Percentiles rank a stretch among this genome's conserved stretches.
Conservation (phyloP, 2,113 vertebrate species). For the Plecotus auritus region DNA sequence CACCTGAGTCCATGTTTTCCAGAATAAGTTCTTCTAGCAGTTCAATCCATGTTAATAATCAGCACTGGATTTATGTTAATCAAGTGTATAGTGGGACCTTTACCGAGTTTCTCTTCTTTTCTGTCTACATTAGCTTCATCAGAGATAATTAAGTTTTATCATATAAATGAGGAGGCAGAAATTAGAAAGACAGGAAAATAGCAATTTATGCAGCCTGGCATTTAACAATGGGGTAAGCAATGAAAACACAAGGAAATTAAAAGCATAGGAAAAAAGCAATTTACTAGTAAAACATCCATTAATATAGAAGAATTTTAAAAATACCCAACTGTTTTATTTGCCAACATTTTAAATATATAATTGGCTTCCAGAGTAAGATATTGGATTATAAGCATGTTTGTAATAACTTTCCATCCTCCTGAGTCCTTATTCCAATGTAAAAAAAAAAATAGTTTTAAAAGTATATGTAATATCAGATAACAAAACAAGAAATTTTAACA, state of each 20-base stretch:
- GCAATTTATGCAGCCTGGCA: background rate
- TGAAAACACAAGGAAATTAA: background rate
- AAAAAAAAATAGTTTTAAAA: background rate
- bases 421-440: background rate
- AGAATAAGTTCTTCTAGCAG: background rate
- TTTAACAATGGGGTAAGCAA: background rate
- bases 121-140: constrained; percentile 1
- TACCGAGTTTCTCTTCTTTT: background rate
- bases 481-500: background rate
- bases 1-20: background rate
- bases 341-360: background rate
- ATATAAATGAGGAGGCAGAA: constrained; percentile 14
- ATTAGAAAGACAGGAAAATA: constrained; percentile 12
- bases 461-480: background rate
- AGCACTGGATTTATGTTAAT: background rate
- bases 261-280: background rate
- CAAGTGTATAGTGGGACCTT: background rate
- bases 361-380: background rate
- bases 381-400: background rate
- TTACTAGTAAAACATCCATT: background rate
- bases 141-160: constrained; percentile 23
- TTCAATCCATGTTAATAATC: background rate
- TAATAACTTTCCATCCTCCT: background rate
- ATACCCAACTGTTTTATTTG: background rate
- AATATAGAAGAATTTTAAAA: background rate